phyloP scores from a whole-genome alignment of 2,888 invertebrate species.

The Hirudinaria manillensis region DNA sequence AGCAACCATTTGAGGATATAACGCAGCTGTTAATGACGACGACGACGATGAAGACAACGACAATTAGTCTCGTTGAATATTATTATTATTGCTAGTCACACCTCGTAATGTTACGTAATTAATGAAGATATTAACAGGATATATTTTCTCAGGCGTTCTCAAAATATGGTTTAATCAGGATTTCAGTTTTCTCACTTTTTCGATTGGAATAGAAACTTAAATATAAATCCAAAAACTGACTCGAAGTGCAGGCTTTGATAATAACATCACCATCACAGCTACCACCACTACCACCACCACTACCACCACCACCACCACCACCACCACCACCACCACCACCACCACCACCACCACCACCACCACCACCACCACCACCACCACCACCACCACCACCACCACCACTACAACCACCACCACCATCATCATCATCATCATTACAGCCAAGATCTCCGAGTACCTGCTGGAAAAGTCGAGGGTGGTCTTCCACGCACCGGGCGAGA shows the following conservation, averaged over 20 bases:
- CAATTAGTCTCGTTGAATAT: too few species aligned
- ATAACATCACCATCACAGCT: not conserved
- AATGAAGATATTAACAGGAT: too few species aligned
- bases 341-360: constrained; percentile 4
- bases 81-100: too few species aligned
- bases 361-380: too few species aligned
- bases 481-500: constrained; percentile 45
- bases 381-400: not conserved
- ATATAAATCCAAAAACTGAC: not conserved
- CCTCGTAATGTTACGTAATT: too few species aligned
- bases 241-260: not conserved
- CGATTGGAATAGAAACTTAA: not conserved
- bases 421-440: constrained; percentile 37
- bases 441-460: constrained; percentile 47
- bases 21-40: too few species aligned
- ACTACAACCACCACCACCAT: not conserved
- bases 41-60: too few species aligned
- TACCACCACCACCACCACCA: not conserved
- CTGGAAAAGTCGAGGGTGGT: constrained; percentile 51
- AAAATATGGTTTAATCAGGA: not conserved
- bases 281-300: not conserved
- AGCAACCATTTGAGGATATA: too few species aligned
- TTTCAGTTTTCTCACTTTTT: not conserved
- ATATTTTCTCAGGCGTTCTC: not conserved
- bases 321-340: not conserved